Percentiles rank a stretch among this genome's conserved stretches.
These are phyloP conservation scores for Popillia japonica DNA, from an alignment of 1,140 invertebrate species.

Conservation along the genomic window DNA sequence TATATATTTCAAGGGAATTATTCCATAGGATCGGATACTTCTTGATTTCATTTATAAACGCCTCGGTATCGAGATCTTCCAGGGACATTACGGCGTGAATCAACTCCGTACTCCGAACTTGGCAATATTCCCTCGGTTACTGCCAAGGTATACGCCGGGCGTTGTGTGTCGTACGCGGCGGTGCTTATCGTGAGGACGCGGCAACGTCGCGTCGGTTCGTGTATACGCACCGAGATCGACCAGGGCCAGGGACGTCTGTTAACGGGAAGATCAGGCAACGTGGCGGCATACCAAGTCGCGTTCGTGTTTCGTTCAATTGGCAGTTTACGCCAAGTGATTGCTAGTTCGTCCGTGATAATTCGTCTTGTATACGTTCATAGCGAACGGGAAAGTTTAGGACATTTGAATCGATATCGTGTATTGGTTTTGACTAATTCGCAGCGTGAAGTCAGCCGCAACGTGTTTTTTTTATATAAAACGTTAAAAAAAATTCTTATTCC, in stretches of 20 bases:
- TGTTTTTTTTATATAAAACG: no score
- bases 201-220: neutral
- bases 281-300: neutral
- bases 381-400: no score
- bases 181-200: neutral
- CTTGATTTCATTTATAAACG: neutral
- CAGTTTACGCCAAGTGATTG: neutral
- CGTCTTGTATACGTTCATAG: no score
- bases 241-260: neutral
- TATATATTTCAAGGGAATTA: neutral
- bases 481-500: no score
- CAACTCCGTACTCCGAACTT: neutral
- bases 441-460: no score
- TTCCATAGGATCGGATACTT: neutral
- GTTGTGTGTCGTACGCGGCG: neutral
- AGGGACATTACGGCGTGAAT: neutral
- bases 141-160: neutral
- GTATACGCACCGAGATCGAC: neutral
- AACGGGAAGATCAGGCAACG: neutral
- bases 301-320: neutral
- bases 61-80: neutral
- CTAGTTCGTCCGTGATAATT: neutral
- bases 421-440: no score
- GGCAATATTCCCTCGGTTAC: neutral
- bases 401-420: no score